A percentile compares a stretch with the other conserved stretches of the same genome.
Evolutionary conservation across 2,113 vertebrate species (phyloP).

Genomic region (Oriolus oriolus): DNA sequence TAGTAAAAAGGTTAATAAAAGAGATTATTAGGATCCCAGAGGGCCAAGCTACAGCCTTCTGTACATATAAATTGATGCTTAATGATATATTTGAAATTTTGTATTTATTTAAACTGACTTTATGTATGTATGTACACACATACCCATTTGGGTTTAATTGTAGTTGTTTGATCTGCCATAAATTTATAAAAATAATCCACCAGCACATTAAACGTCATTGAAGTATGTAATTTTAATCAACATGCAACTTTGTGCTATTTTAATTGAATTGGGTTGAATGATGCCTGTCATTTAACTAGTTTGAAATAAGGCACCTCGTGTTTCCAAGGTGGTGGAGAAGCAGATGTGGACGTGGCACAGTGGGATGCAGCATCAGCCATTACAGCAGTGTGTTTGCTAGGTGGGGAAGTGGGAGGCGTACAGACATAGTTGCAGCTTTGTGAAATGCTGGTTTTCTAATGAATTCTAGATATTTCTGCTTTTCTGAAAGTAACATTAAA

Average conservation of each 20-base stretch:
- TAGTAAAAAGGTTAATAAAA: background rate
- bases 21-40: background rate
- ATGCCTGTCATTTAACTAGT: background rate
- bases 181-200: background rate
- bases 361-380: background rate
- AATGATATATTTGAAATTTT: background rate
- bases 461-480: background rate
- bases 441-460: background rate
- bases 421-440: background rate
- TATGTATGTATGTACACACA: background rate
- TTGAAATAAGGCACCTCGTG: background rate
- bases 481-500: background rate
- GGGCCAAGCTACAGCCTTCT: background rate
- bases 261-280: background rate
- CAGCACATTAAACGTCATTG: background rate
- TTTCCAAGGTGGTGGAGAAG: background rate
- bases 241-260: background rate
- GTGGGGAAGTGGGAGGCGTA: background rate
- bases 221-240: background rate
- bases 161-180: background rate
- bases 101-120: background rate
- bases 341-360: rapidly evolving
- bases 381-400: background rate
- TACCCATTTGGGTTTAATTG: background rate
- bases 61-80: background rate